Evolutionary conservation across 2,888 invertebrate species (phyloP).

Genomic region (Euzetes globulus): DNA sequence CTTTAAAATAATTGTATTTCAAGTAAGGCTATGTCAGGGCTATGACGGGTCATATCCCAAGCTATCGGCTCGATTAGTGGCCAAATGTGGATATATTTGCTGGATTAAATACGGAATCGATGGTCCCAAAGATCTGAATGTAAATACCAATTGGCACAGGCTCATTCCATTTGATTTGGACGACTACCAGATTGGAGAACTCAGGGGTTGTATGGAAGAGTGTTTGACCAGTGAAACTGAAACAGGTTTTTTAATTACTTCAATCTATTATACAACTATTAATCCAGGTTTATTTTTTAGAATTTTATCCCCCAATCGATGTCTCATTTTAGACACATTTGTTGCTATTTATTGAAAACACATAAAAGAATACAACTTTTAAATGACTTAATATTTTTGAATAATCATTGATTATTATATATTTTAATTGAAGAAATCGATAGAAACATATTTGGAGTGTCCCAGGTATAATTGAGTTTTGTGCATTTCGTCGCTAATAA

Average conservation of each 20-base stretch:
- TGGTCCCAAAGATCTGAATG: background rate
- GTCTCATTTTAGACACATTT: background rate
- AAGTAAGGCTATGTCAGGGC: background rate
- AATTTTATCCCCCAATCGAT: background rate
- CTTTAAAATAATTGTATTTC: background rate
- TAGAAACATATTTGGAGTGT: no score
- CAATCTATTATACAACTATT: background rate
- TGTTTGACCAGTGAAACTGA: background rate
- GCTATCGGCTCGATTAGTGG: background rate
- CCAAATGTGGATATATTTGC: slow-evolving; percentile 1
- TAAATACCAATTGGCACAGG: background rate
- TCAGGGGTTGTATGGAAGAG: slow-evolving; percentile 6
- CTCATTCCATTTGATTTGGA: background rate
- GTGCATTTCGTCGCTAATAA: no score
- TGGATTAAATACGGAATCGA: background rate
- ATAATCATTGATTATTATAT: no score
- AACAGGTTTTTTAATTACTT: background rate
- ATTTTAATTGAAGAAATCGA: no score
- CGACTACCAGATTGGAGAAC: background rate
- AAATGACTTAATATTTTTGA: no score
- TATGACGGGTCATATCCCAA: background rate
- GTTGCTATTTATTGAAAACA: no score
- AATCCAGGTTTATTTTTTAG: background rate
- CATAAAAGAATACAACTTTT: no score
- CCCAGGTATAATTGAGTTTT: no score